Evolutionary conservation across 1,140 invertebrate species (phyloP), one percentile per base, ranked within the genome.

Genomic region (Portunus trituberculatus): DNA sequence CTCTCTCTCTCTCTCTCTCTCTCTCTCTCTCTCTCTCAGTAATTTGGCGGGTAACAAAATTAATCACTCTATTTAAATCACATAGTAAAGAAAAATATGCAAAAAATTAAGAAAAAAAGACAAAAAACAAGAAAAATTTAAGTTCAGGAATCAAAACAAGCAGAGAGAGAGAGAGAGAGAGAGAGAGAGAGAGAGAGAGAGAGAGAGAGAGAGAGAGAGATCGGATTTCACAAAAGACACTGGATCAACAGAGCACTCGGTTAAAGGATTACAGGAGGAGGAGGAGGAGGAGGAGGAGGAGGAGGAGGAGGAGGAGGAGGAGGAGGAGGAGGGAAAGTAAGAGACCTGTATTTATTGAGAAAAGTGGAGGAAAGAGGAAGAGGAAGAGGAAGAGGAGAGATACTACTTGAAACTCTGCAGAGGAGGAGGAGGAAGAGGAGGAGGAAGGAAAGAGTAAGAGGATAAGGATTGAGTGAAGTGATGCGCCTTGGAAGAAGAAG

Each of bases 391-490:
- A 31, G 39, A 87, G 39, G 16, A 46, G 0, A 87, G 0, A 87
- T 32, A 32, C 39, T 32, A n/a, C 67, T 76, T 76, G 25, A 76
- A 20, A 87, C n/a, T 4, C 28, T 32, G 83, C 10, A 3, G 86
- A 87, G 31, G 31, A 87, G 29, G 86, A 87, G 86, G 86, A 87
- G 31, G 86, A 87, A 28, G 86, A 87, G 86, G 86, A 87, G 29
- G 86, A 87, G 31, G 86, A 87, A 28, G 10, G 52, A 20, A 16
- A 20, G 52, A 2, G 20, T 12, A 59, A 59, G 52, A 59, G 52
- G 52, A 59, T 16, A 20, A 59, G 20, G 52, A 59, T 2, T 4
- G 20, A 59, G 12, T 16, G 52, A 59, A 10, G 52, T 59, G 20
- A 12, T 16, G 52, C 52, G 52, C 20, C 10, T 16, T 59, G 52